Percentiles rank a stretch among this genome's conserved stretches.
Conservation (phyloP, 2,797 vertebrate genomes). For the Chelonia mydas region DNA sequence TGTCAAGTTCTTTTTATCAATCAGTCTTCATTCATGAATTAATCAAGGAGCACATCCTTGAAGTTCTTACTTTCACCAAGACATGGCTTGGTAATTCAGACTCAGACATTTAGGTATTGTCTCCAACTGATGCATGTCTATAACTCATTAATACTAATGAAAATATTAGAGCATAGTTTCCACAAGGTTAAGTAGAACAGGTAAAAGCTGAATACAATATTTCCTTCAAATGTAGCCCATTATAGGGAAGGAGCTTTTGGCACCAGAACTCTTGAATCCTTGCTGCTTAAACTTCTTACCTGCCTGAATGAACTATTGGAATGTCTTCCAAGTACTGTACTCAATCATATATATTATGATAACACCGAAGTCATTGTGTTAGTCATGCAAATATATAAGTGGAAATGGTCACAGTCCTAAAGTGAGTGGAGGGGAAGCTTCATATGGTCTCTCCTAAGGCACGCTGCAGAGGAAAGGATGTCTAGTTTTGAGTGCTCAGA, state of each 20-base stretch:
- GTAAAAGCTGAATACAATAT: not conserved
- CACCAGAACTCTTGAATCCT: not conserved
- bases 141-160: not conserved
- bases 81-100: not conserved
- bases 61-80: not conserved
- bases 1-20: constrained; percentile 42
- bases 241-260: not conserved
- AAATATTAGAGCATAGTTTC: not conserved
- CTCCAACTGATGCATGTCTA: constrained; percentile 6
- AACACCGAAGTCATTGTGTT: not conserved
- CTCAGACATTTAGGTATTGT: constrained; percentile 3
- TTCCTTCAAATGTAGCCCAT: not conserved
- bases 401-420: not conserved
- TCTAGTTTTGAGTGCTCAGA: not conserved
- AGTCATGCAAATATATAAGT: not conserved
- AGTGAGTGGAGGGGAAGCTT: not conserved
- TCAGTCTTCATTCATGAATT: constrained; percentile 37
- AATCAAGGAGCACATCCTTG: not conserved
- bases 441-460: not conserved
- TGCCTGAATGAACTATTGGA: not conserved
- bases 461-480: not conserved
- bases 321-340: not conserved
- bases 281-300: not conserved
- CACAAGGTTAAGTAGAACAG: not conserved
- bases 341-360: not conserved